Evolutionary conservation across 2,113 vertebrate species (phyloP).

Genomic region (Pelobates fuscus): DNA sequence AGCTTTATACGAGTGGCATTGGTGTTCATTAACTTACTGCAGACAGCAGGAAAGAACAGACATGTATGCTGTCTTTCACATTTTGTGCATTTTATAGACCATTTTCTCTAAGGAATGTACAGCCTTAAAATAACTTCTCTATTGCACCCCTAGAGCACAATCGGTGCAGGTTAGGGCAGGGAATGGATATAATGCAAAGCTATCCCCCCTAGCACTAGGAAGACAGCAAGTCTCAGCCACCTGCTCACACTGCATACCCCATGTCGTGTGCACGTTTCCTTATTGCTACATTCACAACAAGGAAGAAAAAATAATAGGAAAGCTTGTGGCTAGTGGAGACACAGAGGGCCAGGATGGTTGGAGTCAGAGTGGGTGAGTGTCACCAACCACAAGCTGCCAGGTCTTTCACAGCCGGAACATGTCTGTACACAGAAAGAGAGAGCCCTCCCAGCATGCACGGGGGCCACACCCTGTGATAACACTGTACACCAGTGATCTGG

Average conservation of each 20-base stretch:
- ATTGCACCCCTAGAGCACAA: background rate
- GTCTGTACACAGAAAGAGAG: constrained; percentile 29
- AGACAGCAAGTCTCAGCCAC: background rate
- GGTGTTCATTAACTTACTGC: background rate
- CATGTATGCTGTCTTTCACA: background rate
- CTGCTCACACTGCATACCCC: background rate
- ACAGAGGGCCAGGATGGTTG: background rate
- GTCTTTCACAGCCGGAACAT: constrained; percentile 28
- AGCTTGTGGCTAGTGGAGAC: background rate
- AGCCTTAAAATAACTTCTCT: background rate
- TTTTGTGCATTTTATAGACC: background rate
- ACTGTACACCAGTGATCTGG: constrained; percentile 12
- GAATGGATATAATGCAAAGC: background rate
- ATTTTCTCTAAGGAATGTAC: constrained; percentile 15
- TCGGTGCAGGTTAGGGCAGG: constrained; percentile 17
- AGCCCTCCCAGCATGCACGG: constrained; percentile 10
- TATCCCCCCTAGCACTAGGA: constrained; percentile 7
- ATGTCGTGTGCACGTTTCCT: background rate
- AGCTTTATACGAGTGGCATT: no score
- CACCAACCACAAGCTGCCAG: background rate
- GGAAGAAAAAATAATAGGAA: no score
- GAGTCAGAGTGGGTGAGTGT: background rate
- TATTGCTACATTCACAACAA: no score
- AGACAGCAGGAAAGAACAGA: background rate
- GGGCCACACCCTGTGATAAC: constrained; percentile 8